A percentile compares a stretch with the other conserved stretches of the same genome.
Conservation (phyloP, 1,140 invertebrate genomes). For the Caerostris extrusa region DNA sequence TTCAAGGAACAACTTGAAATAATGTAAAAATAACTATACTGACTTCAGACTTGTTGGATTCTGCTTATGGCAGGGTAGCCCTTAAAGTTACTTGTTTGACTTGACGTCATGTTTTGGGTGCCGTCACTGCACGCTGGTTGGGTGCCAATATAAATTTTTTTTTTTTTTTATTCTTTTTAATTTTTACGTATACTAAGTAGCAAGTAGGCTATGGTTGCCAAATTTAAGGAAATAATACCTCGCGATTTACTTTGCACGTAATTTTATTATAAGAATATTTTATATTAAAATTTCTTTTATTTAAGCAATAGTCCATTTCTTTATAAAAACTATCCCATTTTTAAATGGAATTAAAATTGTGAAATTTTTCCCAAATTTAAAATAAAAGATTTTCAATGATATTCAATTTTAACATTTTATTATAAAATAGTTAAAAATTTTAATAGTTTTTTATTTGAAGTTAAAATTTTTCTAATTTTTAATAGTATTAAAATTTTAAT, state of each 20-base stretch:
- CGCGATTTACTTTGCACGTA: background rate
- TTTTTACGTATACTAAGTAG: background rate
- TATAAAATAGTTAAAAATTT: too few relatives aligned
- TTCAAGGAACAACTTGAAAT: background rate
- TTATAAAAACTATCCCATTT: background rate
- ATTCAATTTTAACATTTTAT: too few relatives aligned
- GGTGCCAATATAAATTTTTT: background rate
- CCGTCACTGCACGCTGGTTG: background rate
- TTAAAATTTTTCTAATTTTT: too few relatives aligned
- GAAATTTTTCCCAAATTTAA: too few relatives aligned
- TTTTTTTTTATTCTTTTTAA: background rate
- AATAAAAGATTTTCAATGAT: too few relatives aligned
- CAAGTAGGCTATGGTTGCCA: background rate
- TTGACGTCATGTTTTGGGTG: slow-evolving; percentile 7
- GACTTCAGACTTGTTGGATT: background rate
- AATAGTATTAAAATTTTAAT: too few relatives aligned
- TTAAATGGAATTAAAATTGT: background rate
- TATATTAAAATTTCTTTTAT: background rate
- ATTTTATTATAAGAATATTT: background rate
- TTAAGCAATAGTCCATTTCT: background rate
- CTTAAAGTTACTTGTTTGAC: background rate
- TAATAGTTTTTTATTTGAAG: too few relatives aligned
- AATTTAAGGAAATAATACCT: background rate
- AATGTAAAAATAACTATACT: background rate
- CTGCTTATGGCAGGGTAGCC: background rate